Evolutionary conservation across 35 echinoderm and acorn worm species (phyloP).

Genomic region (Patiria miniata): DNA sequence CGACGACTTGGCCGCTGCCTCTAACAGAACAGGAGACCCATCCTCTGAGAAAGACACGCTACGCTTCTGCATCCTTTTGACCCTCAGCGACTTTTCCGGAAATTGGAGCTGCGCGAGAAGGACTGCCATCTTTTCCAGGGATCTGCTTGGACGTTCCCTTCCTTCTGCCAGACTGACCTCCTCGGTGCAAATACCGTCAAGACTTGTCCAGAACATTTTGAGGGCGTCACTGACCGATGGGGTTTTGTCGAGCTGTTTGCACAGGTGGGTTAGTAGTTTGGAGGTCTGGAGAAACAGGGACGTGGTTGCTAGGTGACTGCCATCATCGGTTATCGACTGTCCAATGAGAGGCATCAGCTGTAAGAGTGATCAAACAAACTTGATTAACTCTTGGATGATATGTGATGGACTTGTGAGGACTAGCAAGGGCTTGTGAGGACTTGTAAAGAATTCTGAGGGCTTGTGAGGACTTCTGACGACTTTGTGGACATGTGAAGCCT

Average conservation of each 20-base stretch:
- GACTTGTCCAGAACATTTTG: slow-evolving; percentile 63
- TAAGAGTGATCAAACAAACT: background rate
- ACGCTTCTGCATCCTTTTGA: slow-evolving; percentile 16
- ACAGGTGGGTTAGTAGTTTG: slow-evolving; percentile 71
- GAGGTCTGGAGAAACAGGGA: slow-evolving; percentile 70
- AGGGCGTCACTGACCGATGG: slow-evolving; percentile 40
- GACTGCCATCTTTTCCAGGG: slow-evolving; percentile 15
- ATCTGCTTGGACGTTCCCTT: background rate
- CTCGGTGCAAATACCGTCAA: slow-evolving; percentile 52
- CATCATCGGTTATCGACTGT: slow-evolving; percentile 57
- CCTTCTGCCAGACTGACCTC: slow-evolving; percentile 1
- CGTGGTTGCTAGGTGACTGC: slow-evolving; percentile 39
- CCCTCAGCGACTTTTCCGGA: background rate
- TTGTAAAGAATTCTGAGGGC: too few relatives aligned
- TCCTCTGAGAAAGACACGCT: slow-evolving; percentile 15
- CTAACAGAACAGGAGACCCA: background rate
- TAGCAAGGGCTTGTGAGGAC: too few relatives aligned
- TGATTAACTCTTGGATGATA: too few relatives aligned
- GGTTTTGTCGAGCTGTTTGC: slow-evolving; percentile 47
- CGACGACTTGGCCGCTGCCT: background rate
- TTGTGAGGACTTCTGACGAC: too few relatives aligned
- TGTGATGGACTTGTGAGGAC: too few relatives aligned
- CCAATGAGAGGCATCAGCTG: slow-evolving; percentile 67
- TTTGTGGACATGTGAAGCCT: too few relatives aligned
- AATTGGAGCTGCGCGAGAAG: slow-evolving; percentile 21